These are phyloP conservation scores for Manduca sexta DNA, from an alignment of 1,140 invertebrate genomes.

Conservation along the genomic window DNA sequence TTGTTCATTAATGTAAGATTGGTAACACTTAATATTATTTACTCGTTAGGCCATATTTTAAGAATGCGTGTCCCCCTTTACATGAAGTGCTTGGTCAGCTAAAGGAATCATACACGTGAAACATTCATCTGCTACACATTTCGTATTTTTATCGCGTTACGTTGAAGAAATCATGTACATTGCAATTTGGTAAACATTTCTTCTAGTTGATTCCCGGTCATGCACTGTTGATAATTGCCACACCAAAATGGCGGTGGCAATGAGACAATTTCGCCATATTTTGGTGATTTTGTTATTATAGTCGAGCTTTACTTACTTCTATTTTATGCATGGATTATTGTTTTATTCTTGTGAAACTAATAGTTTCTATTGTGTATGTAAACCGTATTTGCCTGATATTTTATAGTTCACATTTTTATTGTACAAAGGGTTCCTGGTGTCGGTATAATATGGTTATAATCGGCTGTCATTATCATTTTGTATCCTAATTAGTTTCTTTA, in stretches of 20 bases:
- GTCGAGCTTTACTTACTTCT: not conserved
- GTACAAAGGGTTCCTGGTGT: constrained; percentile 14
- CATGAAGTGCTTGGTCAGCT: constrained; percentile 59
- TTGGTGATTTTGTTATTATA: too few species aligned
- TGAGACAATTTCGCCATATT: too few species aligned
- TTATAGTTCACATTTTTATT: not conserved
- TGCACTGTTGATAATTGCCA: not conserved
- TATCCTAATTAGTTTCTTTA: too few species aligned
- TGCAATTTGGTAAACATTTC: constrained; percentile 11
- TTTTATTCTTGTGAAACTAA: not conserved
- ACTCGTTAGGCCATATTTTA: constrained; percentile 58
- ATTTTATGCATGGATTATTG: not conserved
- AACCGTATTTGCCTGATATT: too few species aligned
- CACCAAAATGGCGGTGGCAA: constrained; percentile 27
- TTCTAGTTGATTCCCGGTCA: not conserved
- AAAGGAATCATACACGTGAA: constrained; percentile 51
- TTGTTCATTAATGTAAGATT: constrained; percentile 73
- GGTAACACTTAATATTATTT: constrained; percentile 72
- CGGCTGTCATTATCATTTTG: too few species aligned
- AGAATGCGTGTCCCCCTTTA: constrained; percentile 60
- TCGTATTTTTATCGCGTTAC: constrained; percentile 20
- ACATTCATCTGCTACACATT: constrained; percentile 33
- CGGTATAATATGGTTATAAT: constrained; percentile 9
- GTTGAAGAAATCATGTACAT: constrained; percentile 11
- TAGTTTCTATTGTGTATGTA: constrained; percentile 11